These are phyloP conservation scores for Athalia circularis DNA, from an alignment of 2,888 invertebrate species.

Conservation along the genomic window DNA sequence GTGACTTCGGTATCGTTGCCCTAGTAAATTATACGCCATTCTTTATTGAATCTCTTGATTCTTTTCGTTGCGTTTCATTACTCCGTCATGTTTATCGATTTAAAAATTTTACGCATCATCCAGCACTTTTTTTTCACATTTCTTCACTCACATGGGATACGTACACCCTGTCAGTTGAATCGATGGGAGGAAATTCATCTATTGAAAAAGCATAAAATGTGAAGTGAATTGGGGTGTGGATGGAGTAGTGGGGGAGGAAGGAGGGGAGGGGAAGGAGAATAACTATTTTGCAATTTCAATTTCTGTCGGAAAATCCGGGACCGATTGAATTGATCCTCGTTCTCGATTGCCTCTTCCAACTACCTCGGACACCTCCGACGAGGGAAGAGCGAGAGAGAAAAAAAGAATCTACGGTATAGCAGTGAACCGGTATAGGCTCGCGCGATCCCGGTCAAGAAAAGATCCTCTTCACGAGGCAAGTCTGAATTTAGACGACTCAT, in stretches of 20 bases:
- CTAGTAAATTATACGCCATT: too few relatives aligned
- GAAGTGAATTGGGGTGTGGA: slow-evolving; percentile 19
- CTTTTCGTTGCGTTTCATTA: too few relatives aligned
- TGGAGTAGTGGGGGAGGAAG: not conserved
- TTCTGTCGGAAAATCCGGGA: slow-evolving; percentile 40
- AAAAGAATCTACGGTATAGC: not conserved
- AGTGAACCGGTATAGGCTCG: not conserved
- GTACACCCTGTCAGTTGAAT: not conserved
- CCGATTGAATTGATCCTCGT: slow-evolving; percentile 33
- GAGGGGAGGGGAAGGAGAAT: not conserved
- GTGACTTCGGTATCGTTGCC: not conserved
- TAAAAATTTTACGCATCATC: too few relatives aligned
- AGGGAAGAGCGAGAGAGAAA: not conserved
- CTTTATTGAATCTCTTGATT: too few relatives aligned
- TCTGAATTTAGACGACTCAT: slow-evolving; percentile 43
- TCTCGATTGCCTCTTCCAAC: slow-evolving; percentile 31
- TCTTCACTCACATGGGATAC: not conserved
- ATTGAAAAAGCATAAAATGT: slow-evolving; percentile 41
- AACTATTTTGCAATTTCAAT: slow-evolving; percentile 46
- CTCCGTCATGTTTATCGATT: too few relatives aligned
- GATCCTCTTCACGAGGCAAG: slow-evolving; percentile 36
- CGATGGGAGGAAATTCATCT: slow-evolving; percentile 18
- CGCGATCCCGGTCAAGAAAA: slow-evolving; percentile 40
- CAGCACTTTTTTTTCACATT: not conserved
- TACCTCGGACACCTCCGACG: slow-evolving; percentile 22